Conservation (phyloP, 2,113 vertebrate genomes). For the Hemicordylus capensis region DNA sequence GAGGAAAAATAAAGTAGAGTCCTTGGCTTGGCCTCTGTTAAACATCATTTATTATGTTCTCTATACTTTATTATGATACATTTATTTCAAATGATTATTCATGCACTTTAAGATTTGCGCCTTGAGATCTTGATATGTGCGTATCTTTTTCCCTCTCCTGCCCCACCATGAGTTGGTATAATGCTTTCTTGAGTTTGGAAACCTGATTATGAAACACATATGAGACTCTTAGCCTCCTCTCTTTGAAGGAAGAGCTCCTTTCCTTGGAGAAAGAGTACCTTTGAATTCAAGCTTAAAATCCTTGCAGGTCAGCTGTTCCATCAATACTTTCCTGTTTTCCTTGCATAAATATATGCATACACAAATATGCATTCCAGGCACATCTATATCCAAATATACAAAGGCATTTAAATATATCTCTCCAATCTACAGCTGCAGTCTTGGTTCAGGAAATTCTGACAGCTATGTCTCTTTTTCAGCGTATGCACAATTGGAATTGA, state of each 20-base stretch:
- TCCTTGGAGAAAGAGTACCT: not conserved
- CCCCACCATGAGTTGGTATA: not conserved
- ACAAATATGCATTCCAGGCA: conserved; percentile 11
- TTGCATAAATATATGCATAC: conserved; percentile 44
- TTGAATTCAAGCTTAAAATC: not conserved
- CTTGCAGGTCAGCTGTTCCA: not conserved
- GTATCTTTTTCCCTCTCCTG: conserved; percentile 10
- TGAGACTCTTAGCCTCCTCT: too few species aligned
- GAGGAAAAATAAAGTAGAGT: conserved; percentile 30
- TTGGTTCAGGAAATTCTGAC: not conserved
- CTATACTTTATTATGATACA: not conserved
- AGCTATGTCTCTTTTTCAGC: conserved; percentile 28
- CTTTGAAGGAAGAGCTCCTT: too few species aligned
- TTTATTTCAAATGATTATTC: not conserved
- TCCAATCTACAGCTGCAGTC: conserved; percentile 26
- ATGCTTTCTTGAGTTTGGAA: not conserved
- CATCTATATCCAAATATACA: conserved; percentile 18
- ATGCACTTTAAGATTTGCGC: conserved; percentile 13
- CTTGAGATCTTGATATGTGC: not conserved
- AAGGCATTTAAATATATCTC: not conserved
- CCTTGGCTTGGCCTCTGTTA: not conserved
- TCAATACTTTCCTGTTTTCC: not conserved
- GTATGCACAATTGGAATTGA: conserved; percentile 30
- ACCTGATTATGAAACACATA: conserved; percentile 10
- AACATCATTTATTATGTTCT: not conserved